A percentile compares a stretch with the other conserved stretches of the same genome.
Evolutionary conservation across 2,797 vertebrate species (phyloP).

Genomic region (Neomorphus geoffroyi): DNA sequence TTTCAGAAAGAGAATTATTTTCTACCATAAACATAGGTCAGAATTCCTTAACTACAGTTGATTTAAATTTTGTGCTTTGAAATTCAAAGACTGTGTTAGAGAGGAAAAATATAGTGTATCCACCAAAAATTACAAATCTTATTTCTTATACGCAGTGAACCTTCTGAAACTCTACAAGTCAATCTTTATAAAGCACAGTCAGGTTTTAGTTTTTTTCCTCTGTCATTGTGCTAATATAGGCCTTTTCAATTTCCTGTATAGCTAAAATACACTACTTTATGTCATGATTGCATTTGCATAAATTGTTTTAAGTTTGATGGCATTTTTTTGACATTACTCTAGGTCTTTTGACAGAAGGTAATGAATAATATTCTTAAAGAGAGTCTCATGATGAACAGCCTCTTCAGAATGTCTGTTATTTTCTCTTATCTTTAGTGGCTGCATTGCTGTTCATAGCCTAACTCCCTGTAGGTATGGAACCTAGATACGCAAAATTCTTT

Average conservation of each 20-base stretch:
- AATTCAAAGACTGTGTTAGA: neutral
- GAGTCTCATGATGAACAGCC: neutral
- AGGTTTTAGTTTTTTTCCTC: neutral
- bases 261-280: neutral
- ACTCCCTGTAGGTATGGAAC: neutral
- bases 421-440: neutral
- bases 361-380: conserved; percentile 28
- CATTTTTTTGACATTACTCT: conserved; percentile 8
- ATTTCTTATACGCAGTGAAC: neutral
- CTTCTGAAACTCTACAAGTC: neutral
- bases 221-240: neutral
- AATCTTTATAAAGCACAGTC: neutral
- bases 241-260: neutral
- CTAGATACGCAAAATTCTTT: neutral
- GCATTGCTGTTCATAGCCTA: neutral
- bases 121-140: neutral
- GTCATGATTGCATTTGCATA: neutral
- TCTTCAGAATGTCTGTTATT: neutral
- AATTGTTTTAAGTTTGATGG: conserved; percentile 11
- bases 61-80: neutral
- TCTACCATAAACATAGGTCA: neutral
- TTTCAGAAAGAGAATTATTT: neutral
- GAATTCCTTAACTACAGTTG: neutral
- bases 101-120: neutral
- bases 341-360: neutral